These are phyloP conservation scores for Columbina picui DNA, from an alignment of 2,113 vertebrate species.

Conservation along the genomic window DNA sequence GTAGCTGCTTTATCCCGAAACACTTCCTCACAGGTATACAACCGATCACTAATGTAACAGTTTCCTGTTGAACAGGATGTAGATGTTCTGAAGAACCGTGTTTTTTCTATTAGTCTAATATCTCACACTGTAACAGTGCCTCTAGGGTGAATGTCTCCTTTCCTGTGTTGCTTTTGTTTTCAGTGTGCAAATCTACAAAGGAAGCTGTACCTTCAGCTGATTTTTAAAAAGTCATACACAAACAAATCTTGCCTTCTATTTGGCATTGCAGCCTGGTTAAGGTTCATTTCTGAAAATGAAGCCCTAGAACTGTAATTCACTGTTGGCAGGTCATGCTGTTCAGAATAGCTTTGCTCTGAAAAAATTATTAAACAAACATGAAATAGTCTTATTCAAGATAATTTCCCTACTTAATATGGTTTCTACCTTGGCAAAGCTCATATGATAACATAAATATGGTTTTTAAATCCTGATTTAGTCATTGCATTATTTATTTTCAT, in stretches of 20 bases:
- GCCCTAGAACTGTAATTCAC: not conserved
- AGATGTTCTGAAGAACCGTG: not conserved
- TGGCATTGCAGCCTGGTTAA: not conserved
- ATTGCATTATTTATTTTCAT: not conserved
- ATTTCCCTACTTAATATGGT: not conserved
- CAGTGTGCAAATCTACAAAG: not conserved
- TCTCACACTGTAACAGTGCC: not conserved
- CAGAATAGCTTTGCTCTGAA: not conserved
- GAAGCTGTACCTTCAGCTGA: not conserved
- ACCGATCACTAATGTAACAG: not conserved
- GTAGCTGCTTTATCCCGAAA: constrained; percentile 3
- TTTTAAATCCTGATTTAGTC: not conserved
- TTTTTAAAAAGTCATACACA: not conserved
- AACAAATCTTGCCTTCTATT: not conserved
- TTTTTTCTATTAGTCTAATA: not conserved
- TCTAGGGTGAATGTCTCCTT: not conserved
- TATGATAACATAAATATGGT: not conserved
- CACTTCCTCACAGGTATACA: not conserved
- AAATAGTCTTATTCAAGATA: not conserved
- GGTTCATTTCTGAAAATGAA: not conserved
- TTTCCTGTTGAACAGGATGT: not conserved
- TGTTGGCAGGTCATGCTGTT: not conserved
- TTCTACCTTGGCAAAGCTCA: not conserved
- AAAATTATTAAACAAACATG: not conserved
- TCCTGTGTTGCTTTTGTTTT: not conserved